Evolutionary conservation across 2,113 vertebrate genomes (phyloP).

Genomic region (Phylloscopus trochilus): DNA sequence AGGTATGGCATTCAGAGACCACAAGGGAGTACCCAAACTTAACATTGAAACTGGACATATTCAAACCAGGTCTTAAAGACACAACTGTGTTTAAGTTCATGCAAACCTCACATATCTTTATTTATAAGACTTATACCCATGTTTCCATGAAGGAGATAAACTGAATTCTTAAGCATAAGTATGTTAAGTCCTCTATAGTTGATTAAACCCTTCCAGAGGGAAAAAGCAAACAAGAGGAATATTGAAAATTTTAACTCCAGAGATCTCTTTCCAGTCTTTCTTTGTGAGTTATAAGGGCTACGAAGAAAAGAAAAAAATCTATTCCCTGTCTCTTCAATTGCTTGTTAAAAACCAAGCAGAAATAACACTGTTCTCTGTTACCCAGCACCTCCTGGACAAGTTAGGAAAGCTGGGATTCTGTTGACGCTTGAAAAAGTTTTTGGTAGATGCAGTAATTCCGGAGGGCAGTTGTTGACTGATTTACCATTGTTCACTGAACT

Average conservation of each 20-base stretch:
- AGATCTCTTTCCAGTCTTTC: not conserved
- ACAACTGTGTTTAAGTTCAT: not conserved
- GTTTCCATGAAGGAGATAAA: not conserved
- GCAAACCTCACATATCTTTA: not conserved
- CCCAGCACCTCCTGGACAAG: not conserved
- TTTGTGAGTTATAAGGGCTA: not conserved
- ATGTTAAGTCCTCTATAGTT: not conserved
- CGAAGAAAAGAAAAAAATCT: not conserved
- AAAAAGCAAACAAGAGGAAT: not conserved
- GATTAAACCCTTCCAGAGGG: not conserved
- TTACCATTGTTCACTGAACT: slow-evolving; percentile 24
- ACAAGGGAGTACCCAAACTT: not conserved
- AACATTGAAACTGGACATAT: fast-evolving
- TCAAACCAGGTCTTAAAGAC: fast-evolving
- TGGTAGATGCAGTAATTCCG: not conserved
- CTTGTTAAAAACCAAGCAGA: not conserved
- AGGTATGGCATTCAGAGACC: fast-evolving
- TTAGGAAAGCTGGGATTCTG: not conserved
- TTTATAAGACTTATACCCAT: not conserved
- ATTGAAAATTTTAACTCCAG: not conserved
- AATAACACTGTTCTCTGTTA: not conserved
- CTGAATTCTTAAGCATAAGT: not conserved
- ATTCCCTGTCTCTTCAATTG: not conserved
- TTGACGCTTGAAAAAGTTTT: not conserved
- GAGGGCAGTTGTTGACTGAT: not conserved